These are phyloP conservation scores for Tenodera sinensis DNA, from an alignment of 2,888 invertebrate species.

Conservation along the genomic window DNA sequence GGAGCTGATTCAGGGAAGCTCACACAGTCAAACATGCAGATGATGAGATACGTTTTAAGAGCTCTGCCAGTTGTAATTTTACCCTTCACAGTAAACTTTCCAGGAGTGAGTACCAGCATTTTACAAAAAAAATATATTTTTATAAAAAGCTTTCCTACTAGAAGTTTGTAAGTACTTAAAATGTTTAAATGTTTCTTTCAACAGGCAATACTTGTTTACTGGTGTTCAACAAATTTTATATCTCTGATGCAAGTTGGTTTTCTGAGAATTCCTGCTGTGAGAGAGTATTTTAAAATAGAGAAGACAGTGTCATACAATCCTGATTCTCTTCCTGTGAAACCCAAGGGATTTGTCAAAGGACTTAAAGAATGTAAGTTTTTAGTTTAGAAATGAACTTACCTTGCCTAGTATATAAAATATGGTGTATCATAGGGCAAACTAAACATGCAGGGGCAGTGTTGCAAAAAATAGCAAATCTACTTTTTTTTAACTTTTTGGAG, in stretches of 20 bases:
- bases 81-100: constrained; percentile 83
- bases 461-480: too few species aligned
- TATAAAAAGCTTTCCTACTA: neutral
- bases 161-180: constrained; percentile 9
- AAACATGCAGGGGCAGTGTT: too few species aligned
- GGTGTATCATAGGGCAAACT: too few species aligned
- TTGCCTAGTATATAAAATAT: neutral
- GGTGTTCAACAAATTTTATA: constrained; percentile 83
- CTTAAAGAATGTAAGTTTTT: constrained; percentile 69
- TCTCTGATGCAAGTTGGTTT: constrained; percentile 77
- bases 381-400: neutral
- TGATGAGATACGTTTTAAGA: constrained; percentile 71
- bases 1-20: constrained; percentile 72
- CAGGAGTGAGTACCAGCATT: constrained; percentile 55
- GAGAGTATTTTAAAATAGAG: constrained; percentile 74
- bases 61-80: constrained; percentile 75
- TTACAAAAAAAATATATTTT: neutral
- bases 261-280: constrained; percentile 69
- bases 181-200: neutral
- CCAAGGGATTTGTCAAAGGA: constrained; percentile 74
- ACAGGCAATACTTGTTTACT: constrained; percentile 81
- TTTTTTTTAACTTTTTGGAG: too few species aligned
- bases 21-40: constrained; percentile 62
- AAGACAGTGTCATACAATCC: constrained; percentile 54
- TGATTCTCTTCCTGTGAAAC: constrained; percentile 60